Conservation (phyloP, 1,140 invertebrate species). For the Rhagoletis zephyria region DNA sequence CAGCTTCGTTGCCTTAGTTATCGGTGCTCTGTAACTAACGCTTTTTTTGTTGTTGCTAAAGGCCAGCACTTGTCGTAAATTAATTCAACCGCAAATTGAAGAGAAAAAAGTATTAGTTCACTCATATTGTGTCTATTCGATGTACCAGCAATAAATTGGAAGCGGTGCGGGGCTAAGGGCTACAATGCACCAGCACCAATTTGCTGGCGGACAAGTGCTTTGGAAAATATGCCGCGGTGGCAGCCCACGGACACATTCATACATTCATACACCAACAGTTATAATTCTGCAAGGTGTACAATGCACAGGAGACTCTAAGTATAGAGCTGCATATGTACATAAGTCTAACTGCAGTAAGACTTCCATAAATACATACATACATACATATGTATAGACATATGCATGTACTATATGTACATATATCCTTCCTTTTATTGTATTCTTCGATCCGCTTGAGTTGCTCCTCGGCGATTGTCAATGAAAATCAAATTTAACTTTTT, state of each 20-base stretch:
- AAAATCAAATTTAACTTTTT: slow-evolving; percentile 28
- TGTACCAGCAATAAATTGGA: neutral
- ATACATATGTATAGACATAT: neutral
- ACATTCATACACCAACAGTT: neutral
- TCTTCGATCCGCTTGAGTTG: neutral
- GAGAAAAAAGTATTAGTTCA: neutral
- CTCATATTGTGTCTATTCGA: neutral
- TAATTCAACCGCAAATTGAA: slow-evolving; percentile 39
- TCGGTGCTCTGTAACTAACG: no score
- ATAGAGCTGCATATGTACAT: neutral
- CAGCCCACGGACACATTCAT: neutral
- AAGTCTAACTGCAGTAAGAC: no score
- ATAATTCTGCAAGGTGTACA: neutral
- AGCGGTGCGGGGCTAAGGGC: neutral
- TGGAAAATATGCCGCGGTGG: neutral
- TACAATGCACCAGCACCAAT: neutral
- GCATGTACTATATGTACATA: neutral
- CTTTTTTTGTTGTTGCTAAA: no score
- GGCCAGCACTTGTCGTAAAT: slow-evolving; percentile 19
- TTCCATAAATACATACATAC: neutral
- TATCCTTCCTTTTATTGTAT: slow-evolving; percentile 25
- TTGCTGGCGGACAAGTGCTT: neutral
- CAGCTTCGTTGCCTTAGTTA: no score
- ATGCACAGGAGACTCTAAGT: neutral
- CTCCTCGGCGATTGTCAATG: slow-evolving; percentile 9